A percentile compares a stretch with the other conserved stretches of the same genome.
Evolutionary conservation across 2,113 vertebrate species (phyloP).

Genomic region (Platichthys stellatus): DNA sequence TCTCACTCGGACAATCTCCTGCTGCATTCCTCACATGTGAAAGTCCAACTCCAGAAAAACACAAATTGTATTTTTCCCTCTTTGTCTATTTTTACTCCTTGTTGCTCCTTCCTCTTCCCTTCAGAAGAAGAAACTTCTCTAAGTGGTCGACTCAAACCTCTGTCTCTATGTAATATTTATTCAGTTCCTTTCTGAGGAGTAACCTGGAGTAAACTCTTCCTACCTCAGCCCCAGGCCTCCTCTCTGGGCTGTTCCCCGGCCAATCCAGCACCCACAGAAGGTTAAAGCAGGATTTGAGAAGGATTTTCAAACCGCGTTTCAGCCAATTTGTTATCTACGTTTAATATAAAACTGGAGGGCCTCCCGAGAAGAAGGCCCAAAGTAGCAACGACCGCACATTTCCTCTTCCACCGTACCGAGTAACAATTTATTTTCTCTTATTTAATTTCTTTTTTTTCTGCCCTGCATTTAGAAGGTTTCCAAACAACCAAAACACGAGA

Average conservation of each 20-base stretch:
- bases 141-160: constrained; percentile 20
- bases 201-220: constrained; percentile 22
- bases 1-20: no score
- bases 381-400: background rate
- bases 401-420: background rate
- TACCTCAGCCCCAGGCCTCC: constrained; percentile 5
- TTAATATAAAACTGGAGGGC: background rate
- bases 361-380: background rate
- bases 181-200: constrained; percentile 5
- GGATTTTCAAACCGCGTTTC: constrained; percentile 2
- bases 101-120: constrained; percentile 7
- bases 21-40: no score
- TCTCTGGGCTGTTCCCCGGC: constrained; percentile 9
- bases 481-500: background rate
- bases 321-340: background rate
- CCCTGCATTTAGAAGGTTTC: background rate
- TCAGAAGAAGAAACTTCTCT: background rate
- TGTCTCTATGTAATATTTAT: constrained; percentile 57
- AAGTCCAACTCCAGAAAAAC: no score
- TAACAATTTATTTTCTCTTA: background rate
- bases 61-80: background rate
- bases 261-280: background rate
- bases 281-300: background rate
- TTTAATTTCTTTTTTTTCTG: background rate
- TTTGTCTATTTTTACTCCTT: constrained; percentile 31